Conservation (phyloP, 2,888 invertebrate species). For the Lasioglossum figueresi region DNA sequence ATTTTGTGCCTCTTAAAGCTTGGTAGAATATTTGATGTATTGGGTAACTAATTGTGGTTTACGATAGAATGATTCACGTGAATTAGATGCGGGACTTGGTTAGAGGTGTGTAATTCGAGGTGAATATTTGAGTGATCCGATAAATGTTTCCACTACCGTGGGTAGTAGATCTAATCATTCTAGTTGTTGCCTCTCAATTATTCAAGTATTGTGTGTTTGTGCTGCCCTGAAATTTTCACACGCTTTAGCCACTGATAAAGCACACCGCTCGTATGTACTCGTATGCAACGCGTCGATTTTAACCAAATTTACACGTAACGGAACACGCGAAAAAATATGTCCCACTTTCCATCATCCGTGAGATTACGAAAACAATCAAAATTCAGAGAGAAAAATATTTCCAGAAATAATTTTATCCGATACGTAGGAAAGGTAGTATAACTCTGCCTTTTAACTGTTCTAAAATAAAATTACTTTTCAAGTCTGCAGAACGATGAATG, state of each 20-base stretch:
- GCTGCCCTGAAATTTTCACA: not conserved
- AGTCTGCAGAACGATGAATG: not conserved
- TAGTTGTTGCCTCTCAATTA: conserved; percentile 7
- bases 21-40: not conserved
- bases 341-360: not conserved
- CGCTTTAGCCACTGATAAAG: not conserved
- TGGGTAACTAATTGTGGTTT: not conserved
- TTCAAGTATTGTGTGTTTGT: not conserved
- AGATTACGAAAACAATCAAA: not conserved
- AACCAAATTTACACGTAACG: not conserved
- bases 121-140: not conserved
- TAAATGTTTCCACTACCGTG: not conserved
- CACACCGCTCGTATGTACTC: not conserved
- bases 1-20: not conserved
- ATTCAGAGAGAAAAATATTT: not conserved
- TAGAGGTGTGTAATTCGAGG: not conserved
- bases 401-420: not conserved
- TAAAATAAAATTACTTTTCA: not conserved
- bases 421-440: not conserved
- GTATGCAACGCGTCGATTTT: not conserved
- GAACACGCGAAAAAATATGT: not conserved
- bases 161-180: not conserved
- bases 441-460: not conserved
- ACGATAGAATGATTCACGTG: not conserved
- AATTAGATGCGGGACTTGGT: not conserved